Conservation (phyloP, 2,113 vertebrate genomes). For the Triplophysa tibetana region DNA sequence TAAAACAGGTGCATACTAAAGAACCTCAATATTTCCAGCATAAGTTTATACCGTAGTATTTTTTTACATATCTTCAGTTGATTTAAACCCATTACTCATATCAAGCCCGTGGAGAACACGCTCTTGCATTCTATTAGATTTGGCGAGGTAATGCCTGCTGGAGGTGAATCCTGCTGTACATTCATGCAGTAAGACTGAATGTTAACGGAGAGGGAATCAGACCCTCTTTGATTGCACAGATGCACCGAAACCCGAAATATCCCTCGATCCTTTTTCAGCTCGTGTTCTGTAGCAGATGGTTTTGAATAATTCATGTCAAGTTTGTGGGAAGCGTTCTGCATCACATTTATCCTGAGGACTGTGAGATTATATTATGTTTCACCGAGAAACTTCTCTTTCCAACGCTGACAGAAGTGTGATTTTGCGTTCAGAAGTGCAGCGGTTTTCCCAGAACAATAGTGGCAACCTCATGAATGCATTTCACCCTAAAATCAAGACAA, state of each 20-base stretch:
- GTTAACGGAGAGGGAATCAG: not conserved
- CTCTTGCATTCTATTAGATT: constrained; percentile 16
- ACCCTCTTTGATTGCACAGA: constrained; percentile 45
- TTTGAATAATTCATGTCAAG: constrained; percentile 74
- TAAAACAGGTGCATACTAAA: not conserved
- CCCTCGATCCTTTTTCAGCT: constrained; percentile 56
- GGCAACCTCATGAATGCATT: not conserved
- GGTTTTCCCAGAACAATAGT: not conserved
- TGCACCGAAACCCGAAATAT: constrained; percentile 60
- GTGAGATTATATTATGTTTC: constrained; percentile 53
- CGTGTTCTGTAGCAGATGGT: constrained; percentile 67
- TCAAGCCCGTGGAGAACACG: not conserved
- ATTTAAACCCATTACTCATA: constrained; percentile 10
- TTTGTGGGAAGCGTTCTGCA: constrained; percentile 60
- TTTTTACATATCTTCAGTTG: constrained; percentile 3
- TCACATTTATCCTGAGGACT: constrained; percentile 64
- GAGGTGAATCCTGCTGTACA: constrained; percentile 20
- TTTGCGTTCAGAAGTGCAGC: constrained; percentile 26
- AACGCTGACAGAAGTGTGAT: constrained; percentile 13
- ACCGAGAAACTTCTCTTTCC: constrained; percentile 40
- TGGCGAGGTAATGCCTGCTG: constrained; percentile 26
- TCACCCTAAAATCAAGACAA: too few species aligned
- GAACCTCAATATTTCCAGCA: not conserved
- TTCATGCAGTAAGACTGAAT: not conserved
- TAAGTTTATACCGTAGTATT: not conserved